Base-by-base conservation (phyloP, 2,797 vertebrate species). In the Distichodus sexfasciatus region DNA sequence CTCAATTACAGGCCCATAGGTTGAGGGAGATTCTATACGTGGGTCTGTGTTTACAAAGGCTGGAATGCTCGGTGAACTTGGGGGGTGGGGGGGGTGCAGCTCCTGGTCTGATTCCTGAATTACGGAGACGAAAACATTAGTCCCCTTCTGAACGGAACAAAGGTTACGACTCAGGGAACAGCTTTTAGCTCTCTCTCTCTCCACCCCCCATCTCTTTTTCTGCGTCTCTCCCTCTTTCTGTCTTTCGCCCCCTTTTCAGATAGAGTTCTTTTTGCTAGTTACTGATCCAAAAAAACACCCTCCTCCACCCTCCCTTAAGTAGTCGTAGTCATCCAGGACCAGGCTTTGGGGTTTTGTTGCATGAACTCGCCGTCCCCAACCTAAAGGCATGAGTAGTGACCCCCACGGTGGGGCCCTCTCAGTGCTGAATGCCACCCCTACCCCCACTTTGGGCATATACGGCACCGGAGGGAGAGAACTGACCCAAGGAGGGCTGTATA, bases 121-220 rank as follows among this genome's bases (percentile, higher is more conserved):
- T 63, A 76, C 61, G 59, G 57, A 57, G 50, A 58, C 59, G 73
- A 74, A 77, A 80, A 79, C 77, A 79, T 82, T 74, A 77, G 73
- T 69, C 69, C 74, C 61, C 74, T 76, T 77, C 65, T 41, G 33
- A 68, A 70, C 41, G 21, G 72, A 79, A 81, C 76, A 81, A 82
- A 81, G 76, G 72, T 80, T 71, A 79, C 71, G 53, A 75, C 69
- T 82, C 69, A 76, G 48, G 72, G 71, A 66, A 72, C 71, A 73
- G 29, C 67, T 69, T 71, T 70, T 72, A 66, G 66, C 40, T 66
- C 31, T 58, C 58, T 65, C 58, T 66, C 51, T 48, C 48, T 33
- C 54, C 1, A 15, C 44, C 17, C 28, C 4, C 53, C 33, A 19
- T 26, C 21, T 66, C 59, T 50, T 36, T 63, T 40, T 66, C 6